A percentile compares a stretch with the other conserved stretches of the same genome.
These are phyloP conservation scores for Pachycephala philippinensis DNA, from an alignment of 2,113 vertebrate species.

Conservation along the genomic window DNA sequence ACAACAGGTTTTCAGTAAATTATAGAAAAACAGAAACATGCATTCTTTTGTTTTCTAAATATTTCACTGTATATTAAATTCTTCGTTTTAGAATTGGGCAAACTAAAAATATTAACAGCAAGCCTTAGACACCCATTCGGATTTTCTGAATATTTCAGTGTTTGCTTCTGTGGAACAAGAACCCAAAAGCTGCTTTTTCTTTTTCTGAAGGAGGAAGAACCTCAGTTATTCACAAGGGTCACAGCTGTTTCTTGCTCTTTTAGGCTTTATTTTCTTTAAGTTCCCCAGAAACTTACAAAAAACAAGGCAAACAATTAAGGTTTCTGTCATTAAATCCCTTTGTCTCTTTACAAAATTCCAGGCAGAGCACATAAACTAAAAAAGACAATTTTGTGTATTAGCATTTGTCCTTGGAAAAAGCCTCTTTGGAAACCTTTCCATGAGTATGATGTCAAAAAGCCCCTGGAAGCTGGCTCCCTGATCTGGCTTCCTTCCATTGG, in stretches of 20 bases:
- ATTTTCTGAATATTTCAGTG: neutral
- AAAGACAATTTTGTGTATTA: neutral
- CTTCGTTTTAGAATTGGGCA: neutral
- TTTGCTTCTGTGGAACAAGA: neutral
- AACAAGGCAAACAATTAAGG: neutral
- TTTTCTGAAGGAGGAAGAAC: neutral
- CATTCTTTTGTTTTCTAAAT: neutral
- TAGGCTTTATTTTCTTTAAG: neutral
- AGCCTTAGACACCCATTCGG: neutral
- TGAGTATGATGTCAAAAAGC: neutral
- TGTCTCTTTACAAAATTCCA: neutral
- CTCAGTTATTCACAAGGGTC: neutral
- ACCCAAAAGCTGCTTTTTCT: neutral
- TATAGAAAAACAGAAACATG: rapidly evolving
- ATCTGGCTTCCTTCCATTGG: neutral
- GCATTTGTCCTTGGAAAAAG: neutral
- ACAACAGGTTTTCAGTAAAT: neutral
- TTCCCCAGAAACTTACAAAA: neutral
- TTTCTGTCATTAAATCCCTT: neutral
- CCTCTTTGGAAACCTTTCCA: neutral
- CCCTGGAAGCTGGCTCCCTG: neutral
- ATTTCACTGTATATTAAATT: neutral
- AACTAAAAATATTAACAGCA: neutral
- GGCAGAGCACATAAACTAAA: neutral
- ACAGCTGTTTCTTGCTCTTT: neutral